A percentile compares a stretch with the other conserved stretches of the same genome.
Evolutionary conservation across 2,113 vertebrate genomes (phyloP).

Genomic region (Anarrhichthys ocellatus): DNA sequence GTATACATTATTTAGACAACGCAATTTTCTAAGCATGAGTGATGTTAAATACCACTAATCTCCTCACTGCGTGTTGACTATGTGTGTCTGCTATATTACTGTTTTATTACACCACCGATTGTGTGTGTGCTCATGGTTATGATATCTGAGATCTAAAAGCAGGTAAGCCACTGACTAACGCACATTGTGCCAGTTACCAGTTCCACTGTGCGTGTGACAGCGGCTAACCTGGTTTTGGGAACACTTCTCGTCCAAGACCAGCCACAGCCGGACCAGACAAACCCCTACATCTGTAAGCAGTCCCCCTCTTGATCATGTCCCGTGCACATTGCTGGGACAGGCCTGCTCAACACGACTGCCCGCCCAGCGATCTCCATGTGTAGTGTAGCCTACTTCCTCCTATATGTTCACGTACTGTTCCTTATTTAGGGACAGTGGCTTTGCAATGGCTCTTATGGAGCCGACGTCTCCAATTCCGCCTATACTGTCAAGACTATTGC

Average conservation of each 20-base stretch:
- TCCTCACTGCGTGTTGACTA: background rate
- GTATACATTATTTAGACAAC: background rate
- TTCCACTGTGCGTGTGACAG: constrained; percentile 99
- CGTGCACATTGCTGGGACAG: constrained; percentile 38
- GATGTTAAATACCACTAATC: background rate
- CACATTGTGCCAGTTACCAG: constrained; percentile 94
- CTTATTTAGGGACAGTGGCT: constrained; percentile 46
- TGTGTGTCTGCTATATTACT: constrained; percentile 7
- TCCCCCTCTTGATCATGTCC: constrained; percentile 31
- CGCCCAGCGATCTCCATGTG: constrained; percentile 48
- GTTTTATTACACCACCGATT: constrained; percentile 32
- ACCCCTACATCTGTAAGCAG: constrained; percentile 29
- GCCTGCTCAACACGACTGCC: constrained; percentile 35
- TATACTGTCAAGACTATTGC: constrained; percentile 22
- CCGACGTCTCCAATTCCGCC: constrained; percentile 23
- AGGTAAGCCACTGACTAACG: constrained; percentile 99
- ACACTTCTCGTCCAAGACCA: constrained; percentile 66
- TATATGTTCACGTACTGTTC: constrained; percentile 41
- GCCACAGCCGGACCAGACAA: constrained; percentile 46
- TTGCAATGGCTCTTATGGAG: constrained; percentile 27
- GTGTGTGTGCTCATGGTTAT: constrained; percentile 4
- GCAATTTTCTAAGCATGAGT: background rate
- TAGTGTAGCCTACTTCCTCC: constrained; percentile 59
- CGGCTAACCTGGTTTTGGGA: constrained; percentile 99
- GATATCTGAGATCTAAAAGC: constrained; percentile 85